Evolutionary conservation across 2,113 vertebrate genomes (phyloP).

Genomic region (Nyctereutes procyonoides): DNA sequence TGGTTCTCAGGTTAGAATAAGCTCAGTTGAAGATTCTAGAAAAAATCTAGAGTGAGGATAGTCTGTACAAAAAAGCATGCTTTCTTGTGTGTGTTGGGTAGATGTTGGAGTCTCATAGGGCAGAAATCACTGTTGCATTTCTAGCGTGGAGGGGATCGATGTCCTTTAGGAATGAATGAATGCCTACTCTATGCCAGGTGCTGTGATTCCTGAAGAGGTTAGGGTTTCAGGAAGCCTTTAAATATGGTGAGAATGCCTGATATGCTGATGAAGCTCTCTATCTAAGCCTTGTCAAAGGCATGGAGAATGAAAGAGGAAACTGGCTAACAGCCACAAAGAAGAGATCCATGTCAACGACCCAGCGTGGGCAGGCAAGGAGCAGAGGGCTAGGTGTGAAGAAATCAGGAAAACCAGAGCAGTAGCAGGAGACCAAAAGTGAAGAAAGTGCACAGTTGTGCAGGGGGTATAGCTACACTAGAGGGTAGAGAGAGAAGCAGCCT

Average conservation of each 20-base stretch:
- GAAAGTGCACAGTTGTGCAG: neutral
- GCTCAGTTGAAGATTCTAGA: neutral
- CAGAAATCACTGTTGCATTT: neutral
- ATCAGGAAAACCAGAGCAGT: neutral
- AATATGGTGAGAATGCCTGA: constrained; percentile 48
- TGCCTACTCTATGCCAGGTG: neutral
- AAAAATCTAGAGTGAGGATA: neutral
- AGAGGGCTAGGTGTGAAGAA: neutral
- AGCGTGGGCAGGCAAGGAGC: neutral
- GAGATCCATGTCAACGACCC: neutral
- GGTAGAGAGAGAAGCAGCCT: neutral
- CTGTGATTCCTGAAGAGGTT: constrained; percentile 19
- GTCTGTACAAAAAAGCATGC: neutral
- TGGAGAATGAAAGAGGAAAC: constrained; percentile 55
- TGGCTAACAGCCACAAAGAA: neutral
- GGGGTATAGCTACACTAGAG: neutral
- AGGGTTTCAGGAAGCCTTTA: constrained; percentile 54
- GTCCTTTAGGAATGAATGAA: constrained; percentile 40
- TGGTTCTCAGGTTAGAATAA: neutral
- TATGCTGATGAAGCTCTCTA: neutral
- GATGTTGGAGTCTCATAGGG: neutral
- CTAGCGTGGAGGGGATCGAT: neutral
- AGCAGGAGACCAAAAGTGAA: neutral
- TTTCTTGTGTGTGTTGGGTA: neutral
- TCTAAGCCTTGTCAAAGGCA: constrained; percentile 18